Base-by-base conservation (phyloP, 2,113 vertebrate genomes). In the Euleptes europaea region DNA sequence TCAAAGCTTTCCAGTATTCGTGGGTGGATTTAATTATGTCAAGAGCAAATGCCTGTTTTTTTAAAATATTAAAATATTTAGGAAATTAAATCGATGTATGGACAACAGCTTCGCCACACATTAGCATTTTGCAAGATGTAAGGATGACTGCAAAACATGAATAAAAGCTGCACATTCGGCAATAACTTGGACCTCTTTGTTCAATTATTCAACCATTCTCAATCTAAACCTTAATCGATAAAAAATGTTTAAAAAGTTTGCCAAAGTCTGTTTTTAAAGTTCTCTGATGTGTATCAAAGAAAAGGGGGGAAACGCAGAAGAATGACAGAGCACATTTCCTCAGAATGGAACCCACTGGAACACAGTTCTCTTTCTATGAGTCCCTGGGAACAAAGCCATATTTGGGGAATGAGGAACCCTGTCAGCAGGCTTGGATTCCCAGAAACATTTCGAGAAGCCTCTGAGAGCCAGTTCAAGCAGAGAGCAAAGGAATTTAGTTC, bases 41-140 rank as follows among this genome's bases (percentile, higher is more conserved):
- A 85, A 97, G 77, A 78, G 99, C 98, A 97, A 99, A 99, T 82
- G 97, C 97, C 99, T 99, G 84, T 82, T 92, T 91, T 60, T 89
- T 76, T 89, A 87, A 9, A 88, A 93, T 84, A 70, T 86, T 35
- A 79, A 88, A 85, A 38, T 66, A 21, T 70, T 70, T 70, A 70
- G 33, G 33, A 70, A 38, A 70, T 35, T 74, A 63, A 86, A 86
- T 81, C 78, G 74, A 90, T 63, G 84, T 17, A 26, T 33, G 76
- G n/a, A 71, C 42, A 65, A 83, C 77, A n/a, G 66, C 54, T 82
- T 17, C 70, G 83, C 91, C 60, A 67, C 0, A 1, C 80, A 1
- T 69, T 54, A 84, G 84, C 82, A 8, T 42, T 76, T 77, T 72
- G 5, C 51, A 82, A 60, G 77, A 69, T 15, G 81, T 69, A 88